Conservation (phyloP, 2,797 vertebrate genomes). For the Mallotus villosus region DNA sequence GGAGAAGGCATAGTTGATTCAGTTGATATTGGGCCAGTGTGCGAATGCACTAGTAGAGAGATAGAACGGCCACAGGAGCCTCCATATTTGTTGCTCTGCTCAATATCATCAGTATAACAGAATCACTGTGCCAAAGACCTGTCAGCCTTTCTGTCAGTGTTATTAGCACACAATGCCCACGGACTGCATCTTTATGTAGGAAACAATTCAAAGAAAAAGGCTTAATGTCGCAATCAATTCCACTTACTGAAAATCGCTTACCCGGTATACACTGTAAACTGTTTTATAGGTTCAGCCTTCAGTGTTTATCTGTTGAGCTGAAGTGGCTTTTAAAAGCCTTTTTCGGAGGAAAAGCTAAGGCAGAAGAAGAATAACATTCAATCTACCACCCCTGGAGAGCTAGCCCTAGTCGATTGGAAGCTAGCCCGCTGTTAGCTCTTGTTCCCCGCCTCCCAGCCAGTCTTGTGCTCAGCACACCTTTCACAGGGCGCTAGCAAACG, state of each 20-base stretch:
- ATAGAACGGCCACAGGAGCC: neutral
- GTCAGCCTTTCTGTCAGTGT: neutral
- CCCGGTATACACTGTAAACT: conserved; percentile 23
- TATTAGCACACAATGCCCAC: neutral
- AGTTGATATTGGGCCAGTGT: conserved; percentile 24
- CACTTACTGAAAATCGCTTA: conserved; percentile 28
- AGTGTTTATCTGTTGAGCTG: conserved; percentile 29
- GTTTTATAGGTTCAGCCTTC: conserved; percentile 5
- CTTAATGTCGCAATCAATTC: conserved; percentile 28
- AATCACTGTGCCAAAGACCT: neutral
- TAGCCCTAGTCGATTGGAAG: conserved; percentile 31
- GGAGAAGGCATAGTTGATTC: conserved; percentile 31
- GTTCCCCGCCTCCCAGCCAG: conserved; percentile 9
- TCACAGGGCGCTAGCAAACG: conserved; percentile 44
- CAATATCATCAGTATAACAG: neutral
- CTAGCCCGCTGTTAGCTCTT: conserved; percentile 17
- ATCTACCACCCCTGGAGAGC: conserved; percentile 41
- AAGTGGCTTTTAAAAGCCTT: conserved; percentile 44
- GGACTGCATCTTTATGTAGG: conserved; percentile 9
- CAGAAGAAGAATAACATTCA: conserved; percentile 35
- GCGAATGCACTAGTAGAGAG: neutral
- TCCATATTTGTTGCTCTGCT: neutral
- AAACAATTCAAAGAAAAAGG: conserved; percentile 6
- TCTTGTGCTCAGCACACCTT: conserved; percentile 47
- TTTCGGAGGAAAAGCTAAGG: conserved; percentile 35